Evolutionary conservation across 2,113 vertebrate genomes (phyloP).

Genomic region (Odocoileus hemionus): DNA sequence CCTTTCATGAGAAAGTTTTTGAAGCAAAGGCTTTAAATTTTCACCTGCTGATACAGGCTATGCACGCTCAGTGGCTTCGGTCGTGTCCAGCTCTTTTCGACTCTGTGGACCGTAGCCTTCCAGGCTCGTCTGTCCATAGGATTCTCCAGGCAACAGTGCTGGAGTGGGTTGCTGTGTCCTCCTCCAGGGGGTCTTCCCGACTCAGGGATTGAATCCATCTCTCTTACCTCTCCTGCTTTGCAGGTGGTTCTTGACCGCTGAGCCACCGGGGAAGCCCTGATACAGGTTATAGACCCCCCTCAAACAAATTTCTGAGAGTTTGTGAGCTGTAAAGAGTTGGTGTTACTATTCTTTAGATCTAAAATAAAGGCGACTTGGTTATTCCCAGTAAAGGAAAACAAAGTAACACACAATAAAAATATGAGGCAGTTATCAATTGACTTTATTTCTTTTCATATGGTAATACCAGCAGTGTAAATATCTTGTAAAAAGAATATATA

Average conservation of each 20-base stretch:
- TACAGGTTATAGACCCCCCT: neutral
- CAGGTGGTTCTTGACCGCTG: neutral
- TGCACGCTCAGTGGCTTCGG: neutral
- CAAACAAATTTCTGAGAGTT: neutral
- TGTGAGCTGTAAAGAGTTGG: neutral
- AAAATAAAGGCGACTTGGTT: neutral
- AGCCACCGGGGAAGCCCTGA: neutral
- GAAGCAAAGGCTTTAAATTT: neutral
- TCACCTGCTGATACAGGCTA: neutral
- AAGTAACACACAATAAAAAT: slow-evolving; percentile 36
- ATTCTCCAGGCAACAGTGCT: neutral
- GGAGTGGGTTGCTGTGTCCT: neutral
- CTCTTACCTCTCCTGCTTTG: neutral
- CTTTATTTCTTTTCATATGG: slow-evolving; percentile 79
- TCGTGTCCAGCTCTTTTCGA: rapidly evolving
- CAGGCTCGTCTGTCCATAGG: neutral
- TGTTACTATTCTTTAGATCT: neutral
- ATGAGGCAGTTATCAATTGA: slow-evolving; percentile 64
- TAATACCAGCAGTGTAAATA: slow-evolving; percentile 71
- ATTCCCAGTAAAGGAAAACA: neutral
- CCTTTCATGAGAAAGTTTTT: neutral
- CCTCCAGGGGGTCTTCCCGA: neutral
- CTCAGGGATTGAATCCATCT: neutral
- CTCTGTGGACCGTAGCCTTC: neutral
- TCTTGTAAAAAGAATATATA: slow-evolving; percentile 68